Percentiles rank a stretch among this genome's conserved stretches.
Conservation (phyloP, 2,888 invertebrate species). For the Tipula vernalis region DNA sequence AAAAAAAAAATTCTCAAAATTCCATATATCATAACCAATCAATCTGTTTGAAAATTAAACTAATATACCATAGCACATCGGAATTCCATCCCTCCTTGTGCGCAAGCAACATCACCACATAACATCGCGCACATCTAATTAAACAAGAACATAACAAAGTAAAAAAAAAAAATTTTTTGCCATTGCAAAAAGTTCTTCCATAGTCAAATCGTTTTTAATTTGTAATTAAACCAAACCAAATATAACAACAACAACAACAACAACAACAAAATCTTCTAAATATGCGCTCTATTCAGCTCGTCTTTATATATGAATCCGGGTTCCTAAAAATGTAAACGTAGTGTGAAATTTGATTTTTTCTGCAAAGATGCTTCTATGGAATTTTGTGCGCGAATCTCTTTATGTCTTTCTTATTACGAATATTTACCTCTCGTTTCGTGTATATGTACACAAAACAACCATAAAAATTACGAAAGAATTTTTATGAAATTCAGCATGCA, state of each 20-base stretch:
- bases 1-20: not conserved
- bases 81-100: not conserved
- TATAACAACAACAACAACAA: not conserved
- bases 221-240: not conserved
- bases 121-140: not conserved
- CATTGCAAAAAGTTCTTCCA: not conserved
- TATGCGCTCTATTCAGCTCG: not conserved
- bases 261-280: not conserved
- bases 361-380: not conserved
- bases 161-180: not conserved
- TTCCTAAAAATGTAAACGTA: not conserved
- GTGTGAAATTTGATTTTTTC: not conserved
- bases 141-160: not conserved
- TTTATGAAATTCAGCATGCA: not conserved
- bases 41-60: not conserved
- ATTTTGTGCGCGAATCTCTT: not conserved
- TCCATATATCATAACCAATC: conserved; percentile 4
- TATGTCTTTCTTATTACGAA: not conserved
- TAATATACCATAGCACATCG: not conserved
- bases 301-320: not conserved
- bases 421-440: not conserved
- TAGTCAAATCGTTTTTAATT: not conserved
- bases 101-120: not conserved
- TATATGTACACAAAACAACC: not conserved
- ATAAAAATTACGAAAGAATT: not conserved